These are phyloP conservation scores for Halichondria panicea DNA, from an alignment of 37 sponge, comb jelly and placozoan genomes.

Conservation along the genomic window DNA sequence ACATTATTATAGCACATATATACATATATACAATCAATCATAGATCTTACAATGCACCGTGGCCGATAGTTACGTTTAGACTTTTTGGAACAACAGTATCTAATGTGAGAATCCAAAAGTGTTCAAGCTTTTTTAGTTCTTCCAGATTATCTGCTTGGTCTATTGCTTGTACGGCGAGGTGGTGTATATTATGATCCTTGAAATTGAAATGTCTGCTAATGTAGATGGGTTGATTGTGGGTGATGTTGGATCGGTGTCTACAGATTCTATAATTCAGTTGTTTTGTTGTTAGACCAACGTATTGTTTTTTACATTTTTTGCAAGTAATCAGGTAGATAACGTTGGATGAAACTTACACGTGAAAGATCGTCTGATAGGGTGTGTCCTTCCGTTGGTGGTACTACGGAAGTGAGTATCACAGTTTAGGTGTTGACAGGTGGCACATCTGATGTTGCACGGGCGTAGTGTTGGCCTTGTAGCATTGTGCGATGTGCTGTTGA, in stretches of 20 bases:
- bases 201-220: constrained; percentile 25
- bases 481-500: too few species aligned
- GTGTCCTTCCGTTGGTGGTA: constrained; percentile 5
- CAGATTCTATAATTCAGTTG: constrained; percentile 7
- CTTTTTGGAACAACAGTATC: neutral
- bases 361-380: constrained; percentile 6
- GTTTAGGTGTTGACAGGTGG: constrained; percentile 27
- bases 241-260: constrained; percentile 28
- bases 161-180: constrained; percentile 13
- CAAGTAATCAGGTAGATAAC: constrained; percentile 39
- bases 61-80: constrained; percentile 14
- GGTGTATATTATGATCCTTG: constrained; percentile 11
- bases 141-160: neutral
- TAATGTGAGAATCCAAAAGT: constrained; percentile 4
- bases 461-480: too few species aligned
- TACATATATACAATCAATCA: too few species aligned
- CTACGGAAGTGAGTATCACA: neutral
- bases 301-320: constrained; percentile 39
- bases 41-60: too few species aligned
- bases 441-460: constrained; percentile 27
- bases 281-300: constrained; percentile 32
- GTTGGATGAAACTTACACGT: constrained; percentile 26
- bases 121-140: neutral
- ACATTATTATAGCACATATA: too few species aligned
- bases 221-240: neutral